Percentiles rank a stretch among this genome's conserved stretches.
phyloP scores from a whole-genome alignment of 2,113 vertebrate species.

The Phocoena sinus region DNA sequence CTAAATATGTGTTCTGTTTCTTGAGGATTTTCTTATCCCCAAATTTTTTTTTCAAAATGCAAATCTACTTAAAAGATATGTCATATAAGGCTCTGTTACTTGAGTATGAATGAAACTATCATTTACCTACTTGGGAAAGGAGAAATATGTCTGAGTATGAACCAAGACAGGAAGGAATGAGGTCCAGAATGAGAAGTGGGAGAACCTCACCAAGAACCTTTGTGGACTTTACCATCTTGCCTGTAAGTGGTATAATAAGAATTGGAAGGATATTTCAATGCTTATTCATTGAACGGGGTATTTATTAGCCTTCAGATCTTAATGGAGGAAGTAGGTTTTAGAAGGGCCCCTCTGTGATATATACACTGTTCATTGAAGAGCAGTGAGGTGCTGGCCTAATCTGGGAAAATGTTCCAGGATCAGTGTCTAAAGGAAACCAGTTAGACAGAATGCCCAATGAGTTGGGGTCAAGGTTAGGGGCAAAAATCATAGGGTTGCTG shows the following conservation, averaged over 20 bases:
- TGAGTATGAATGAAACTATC: not conserved
- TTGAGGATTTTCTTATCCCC: not conserved
- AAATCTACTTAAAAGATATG: not conserved
- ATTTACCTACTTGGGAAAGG: not conserved
- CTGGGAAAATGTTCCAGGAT: not conserved
- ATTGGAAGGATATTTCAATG: not conserved
- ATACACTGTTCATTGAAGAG: not conserved
- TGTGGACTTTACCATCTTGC: not conserved
- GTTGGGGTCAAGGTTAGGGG: not conserved
- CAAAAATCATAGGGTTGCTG: not conserved
- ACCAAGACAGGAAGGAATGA: not conserved
- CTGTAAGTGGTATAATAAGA: not conserved
- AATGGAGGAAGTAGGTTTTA: not conserved
- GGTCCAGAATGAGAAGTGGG: not conserved
- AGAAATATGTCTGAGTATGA: not conserved
- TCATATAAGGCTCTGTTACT: not conserved
- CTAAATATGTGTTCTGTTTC: not conserved
- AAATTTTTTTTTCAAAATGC: not conserved
- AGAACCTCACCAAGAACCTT: not conserved
- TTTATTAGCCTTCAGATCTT: not conserved
- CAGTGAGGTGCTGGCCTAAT: not conserved
- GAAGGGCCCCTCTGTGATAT: not conserved
- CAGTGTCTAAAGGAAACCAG: not conserved
- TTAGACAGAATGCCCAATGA: not conserved
- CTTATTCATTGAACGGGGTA: not conserved